Base-by-base conservation (phyloP, 2,113 vertebrate genomes). In the Ptyas mucosa region DNA sequence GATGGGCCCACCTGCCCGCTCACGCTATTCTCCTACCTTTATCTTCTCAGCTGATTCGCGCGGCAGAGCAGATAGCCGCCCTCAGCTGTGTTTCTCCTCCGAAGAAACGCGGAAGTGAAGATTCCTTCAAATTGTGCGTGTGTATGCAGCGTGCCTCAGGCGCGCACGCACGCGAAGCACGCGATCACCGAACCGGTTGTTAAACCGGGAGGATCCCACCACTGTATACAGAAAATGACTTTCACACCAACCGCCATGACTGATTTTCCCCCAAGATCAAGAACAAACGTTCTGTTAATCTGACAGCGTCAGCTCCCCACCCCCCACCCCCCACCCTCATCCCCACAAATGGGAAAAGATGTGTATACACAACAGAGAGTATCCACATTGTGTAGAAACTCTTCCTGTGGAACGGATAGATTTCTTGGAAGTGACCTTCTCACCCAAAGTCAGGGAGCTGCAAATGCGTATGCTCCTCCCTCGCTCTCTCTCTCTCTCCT, bases 341-440 rank as follows among this genome's bases (percentile, higher is more conserved):
- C 21, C 8, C 89, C 54, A 54, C 92, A 61, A 61, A 93, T 3
- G 75, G 92, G 51, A 61, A 85, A 86, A 89, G 46, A 64, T 52
- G 34, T 52, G 3, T 51, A 55, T 20, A 15, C 53, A 58, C 51
- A 53, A 15, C 51, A 52, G 34, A 26, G 43, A 58, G 12, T 8
- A 15, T 52, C 8, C 53, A 39, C 7, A 0, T 26, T 85, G 43
- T 54, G 46, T 39, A 52, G 23, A 52, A 90, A 53, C 75, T 10
- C 88, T 52, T 90, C 61, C 88, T 58, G 54, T 58, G 55, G 39
- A 85, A 87, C 9, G 21, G 26, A 3, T 0, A 0, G 85, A 89
- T 94, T 92, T 87, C 92, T 92, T 94, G 93, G 88, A 94, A 24
- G 12, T 96, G 95, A 96, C 96, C 96, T 97, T 94, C 53, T 92